Evolutionary conservation across 2,888 invertebrate genomes (phyloP).

Genomic region (Agriotes lineatus): DNA sequence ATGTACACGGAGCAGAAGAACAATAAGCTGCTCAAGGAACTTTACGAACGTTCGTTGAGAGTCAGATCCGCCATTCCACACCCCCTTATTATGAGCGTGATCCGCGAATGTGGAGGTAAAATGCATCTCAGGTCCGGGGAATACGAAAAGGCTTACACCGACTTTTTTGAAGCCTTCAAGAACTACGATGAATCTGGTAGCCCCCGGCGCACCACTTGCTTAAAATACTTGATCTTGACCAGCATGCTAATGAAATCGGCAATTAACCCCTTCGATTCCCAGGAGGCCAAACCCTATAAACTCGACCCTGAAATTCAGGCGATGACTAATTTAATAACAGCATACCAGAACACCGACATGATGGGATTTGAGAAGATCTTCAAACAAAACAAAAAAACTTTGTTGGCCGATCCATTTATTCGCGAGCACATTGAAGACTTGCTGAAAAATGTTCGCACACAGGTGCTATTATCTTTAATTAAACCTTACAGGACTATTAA

Average conservation of each 20-base stretch:
- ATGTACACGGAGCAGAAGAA: conserved; percentile 99
- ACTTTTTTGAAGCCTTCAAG: conserved; percentile 99
- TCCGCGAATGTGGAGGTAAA: conserved; percentile 97
- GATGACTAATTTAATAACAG: conserved; percentile 96
- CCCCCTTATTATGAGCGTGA: conserved; percentile 99
- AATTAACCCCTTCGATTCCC: conserved; percentile 99
- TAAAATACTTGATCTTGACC: conserved; percentile 97
- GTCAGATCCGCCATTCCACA: conserved; percentile 99
- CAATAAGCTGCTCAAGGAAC: conserved; percentile 94
- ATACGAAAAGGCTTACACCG: conserved; percentile 98
- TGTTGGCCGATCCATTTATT: conserved; percentile 99
- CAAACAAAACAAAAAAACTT: conserved; percentile 65
- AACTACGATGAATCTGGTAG: conserved; percentile 99
- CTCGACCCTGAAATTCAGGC: conserved; percentile 98
- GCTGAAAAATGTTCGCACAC: conserved; percentile 92
- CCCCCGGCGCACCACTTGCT: conserved; percentile 93
- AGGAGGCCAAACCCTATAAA: conserved; percentile 99
- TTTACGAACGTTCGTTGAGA: conserved; percentile 97
- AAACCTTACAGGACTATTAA: conserved; percentile 97
- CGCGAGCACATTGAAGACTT: conserved; percentile 96
- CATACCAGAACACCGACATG: conserved; percentile 98
- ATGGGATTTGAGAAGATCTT: conserved; percentile 96
- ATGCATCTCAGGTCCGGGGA: conserved; percentile 99
- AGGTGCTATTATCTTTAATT: conserved; percentile 95
- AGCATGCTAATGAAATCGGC: conserved; percentile 99